Percentiles rank a stretch among this genome's conserved stretches.
phyloP scores from a whole-genome alignment of 2,113 vertebrate genomes.

The Paratilapia polleni region DNA sequence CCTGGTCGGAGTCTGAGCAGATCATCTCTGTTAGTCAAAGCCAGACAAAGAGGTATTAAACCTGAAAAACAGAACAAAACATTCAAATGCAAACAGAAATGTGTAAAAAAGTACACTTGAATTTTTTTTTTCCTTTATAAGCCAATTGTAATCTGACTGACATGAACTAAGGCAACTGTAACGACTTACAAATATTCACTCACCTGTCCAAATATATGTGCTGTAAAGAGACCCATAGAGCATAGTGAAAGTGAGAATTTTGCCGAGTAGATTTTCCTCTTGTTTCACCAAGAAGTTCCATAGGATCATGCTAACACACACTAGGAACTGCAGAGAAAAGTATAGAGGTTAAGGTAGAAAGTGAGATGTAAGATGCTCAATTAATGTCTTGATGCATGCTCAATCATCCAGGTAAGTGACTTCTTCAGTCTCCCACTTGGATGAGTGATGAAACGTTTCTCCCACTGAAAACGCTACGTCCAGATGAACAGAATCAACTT shows the following conservation, averaged over 20 bases:
- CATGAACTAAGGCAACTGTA: background rate
- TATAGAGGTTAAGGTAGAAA: background rate
- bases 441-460: too few species aligned
- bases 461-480: too few species aligned
- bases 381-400: too few species aligned
- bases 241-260: constrained; percentile 90
- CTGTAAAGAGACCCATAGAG: constrained; percentile 95
- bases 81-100: background rate
- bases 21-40: constrained; percentile 89
- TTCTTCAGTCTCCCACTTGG: too few species aligned
- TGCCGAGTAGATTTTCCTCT: constrained; percentile 84
- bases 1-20: constrained; percentile 86
- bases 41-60: constrained; percentile 90
- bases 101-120: too few species aligned
- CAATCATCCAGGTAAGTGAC: too few species aligned
- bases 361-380: background rate
- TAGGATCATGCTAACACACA: constrained; percentile 91
- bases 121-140: background rate
- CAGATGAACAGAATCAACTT: too few species aligned
- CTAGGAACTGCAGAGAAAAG: constrained; percentile 83
- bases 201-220: constrained; percentile 97
- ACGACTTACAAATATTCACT: background rate
- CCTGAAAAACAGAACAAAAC: constrained; percentile 74
- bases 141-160: background rate
- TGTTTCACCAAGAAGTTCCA: constrained; percentile 92